Conservation (phyloP, 2,888 invertebrate species). For the Syrista parreyssii region DNA sequence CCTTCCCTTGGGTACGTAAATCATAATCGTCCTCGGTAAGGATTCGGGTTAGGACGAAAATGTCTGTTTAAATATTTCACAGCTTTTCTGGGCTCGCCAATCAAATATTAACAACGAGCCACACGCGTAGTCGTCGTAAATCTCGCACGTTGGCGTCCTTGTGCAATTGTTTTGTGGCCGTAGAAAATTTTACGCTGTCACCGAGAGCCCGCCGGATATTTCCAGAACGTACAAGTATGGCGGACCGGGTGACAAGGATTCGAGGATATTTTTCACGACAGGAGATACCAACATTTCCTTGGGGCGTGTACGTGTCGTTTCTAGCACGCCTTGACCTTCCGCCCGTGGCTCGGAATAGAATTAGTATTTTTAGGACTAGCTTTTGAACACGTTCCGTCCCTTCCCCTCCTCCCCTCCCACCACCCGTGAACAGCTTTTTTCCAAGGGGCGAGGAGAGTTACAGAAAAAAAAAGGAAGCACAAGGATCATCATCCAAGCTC, state of each 20-base stretch:
- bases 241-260: not conserved
- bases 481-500: not conserved
- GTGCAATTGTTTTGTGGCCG: not conserved
- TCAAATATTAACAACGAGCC: not conserved
- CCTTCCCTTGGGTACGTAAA: not conserved
- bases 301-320: constrained; percentile 30
- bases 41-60: not conserved
- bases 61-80: not conserved
- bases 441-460: not conserved
- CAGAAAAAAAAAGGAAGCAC: not conserved
- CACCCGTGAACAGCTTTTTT: constrained; percentile 3
- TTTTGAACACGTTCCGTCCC: constrained; percentile 28
- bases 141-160: not conserved
- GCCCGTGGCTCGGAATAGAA: constrained; percentile 48
- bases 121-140: not conserved
- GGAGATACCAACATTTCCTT: not conserved
- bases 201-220: not conserved
- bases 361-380: constrained; percentile 48
- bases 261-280: not conserved
- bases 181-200: not conserved
- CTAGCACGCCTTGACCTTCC: constrained; percentile 55
- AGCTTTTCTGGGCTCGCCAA: not conserved
- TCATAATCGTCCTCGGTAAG: not conserved
- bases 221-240: not conserved
- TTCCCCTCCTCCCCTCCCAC: constrained; percentile 6